Base-by-base conservation (phyloP, 2,113 vertebrate species). In the Pithys albifrons region DNA sequence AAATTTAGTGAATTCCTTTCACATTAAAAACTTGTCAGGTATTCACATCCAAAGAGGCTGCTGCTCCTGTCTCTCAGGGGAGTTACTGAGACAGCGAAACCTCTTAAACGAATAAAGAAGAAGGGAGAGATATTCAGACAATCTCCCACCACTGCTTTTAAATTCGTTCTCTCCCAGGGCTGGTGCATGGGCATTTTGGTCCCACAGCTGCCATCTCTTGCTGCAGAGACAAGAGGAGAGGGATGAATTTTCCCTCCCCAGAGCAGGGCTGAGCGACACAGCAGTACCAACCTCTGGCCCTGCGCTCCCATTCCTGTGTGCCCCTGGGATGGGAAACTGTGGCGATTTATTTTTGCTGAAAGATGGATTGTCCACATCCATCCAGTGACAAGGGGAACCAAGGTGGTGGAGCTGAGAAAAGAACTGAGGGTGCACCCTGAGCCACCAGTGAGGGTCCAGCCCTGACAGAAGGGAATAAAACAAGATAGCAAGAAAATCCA, bases 1-100 rank as follows among this genome's bases (percentile, higher is more conserved):
- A 97, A 96, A 97, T 97, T 96, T 96, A 96, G 97, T 93, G 79
- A 95, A 94, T 97, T 93, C 70, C 82, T 95, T 96, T 97, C 97
- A 91, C 95, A 92, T 96, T 96, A 96, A 97, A 96, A 94, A 96
- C 92, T 95, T 96, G 94, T 97, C 97, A 97, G 96, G 95, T 95
- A 96, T 93, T 96, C 96, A 91, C 85, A 96, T 93, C 87, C 91
- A 94, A 96, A 93, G 91, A 96, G 82, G 86, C 96, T 92, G 92
- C 95, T 95, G 84, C 93, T 92, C 41, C 33, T 62, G 69, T 78
- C 85, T 95, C 95, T 85, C 95, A 25, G 41, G 97, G 89, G 94
- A 97, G 48, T 93, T 95, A 90, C 93, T 0, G 12, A 96, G 96
- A 90, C 85, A 96, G 95, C 1, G 24, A 97, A 97, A 96, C 82